These are phyloP conservation scores for Cyprinus carpio DNA, from an alignment of 2,113 vertebrate genomes.

Conservation along the genomic window DNA sequence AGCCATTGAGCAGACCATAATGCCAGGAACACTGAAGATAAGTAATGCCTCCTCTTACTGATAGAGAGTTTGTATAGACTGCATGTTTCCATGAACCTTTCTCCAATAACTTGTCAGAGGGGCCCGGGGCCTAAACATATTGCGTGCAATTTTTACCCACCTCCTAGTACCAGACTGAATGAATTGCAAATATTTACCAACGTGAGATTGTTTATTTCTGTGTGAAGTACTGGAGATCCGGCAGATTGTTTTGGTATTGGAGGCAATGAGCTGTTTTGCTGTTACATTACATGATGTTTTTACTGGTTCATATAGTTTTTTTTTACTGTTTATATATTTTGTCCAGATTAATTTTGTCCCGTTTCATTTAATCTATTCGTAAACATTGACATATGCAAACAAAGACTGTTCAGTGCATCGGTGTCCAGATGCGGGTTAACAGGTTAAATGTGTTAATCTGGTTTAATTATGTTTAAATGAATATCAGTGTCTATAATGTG, in stretches of 20 bases:
- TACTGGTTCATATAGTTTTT: no score
- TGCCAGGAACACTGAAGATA: background rate
- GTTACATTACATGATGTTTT: background rate
- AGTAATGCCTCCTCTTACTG: conserved; percentile 11
- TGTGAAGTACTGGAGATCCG: background rate
- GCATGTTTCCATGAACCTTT: background rate
- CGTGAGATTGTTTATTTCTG: background rate
- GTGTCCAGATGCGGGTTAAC: no score
- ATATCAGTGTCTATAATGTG: background rate
- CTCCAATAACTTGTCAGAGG: background rate
- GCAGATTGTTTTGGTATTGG: background rate
- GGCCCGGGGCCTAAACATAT: background rate
- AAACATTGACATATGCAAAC: no score
- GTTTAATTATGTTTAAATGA: background rate
- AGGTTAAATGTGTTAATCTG: background rate
- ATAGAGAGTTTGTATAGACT: background rate
- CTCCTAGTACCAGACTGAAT: background rate
- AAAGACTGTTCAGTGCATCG: no score
- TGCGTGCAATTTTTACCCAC: background rate
- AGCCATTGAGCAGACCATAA: background rate
- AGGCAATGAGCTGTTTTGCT: background rate
- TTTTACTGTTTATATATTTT: background rate
- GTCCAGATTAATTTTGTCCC: no score
- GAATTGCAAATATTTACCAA: background rate
- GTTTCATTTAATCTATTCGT: no score